phyloP scores from a whole-genome alignment of 2,797 vertebrate species.

The Yasuhikotakia modesta region DNA sequence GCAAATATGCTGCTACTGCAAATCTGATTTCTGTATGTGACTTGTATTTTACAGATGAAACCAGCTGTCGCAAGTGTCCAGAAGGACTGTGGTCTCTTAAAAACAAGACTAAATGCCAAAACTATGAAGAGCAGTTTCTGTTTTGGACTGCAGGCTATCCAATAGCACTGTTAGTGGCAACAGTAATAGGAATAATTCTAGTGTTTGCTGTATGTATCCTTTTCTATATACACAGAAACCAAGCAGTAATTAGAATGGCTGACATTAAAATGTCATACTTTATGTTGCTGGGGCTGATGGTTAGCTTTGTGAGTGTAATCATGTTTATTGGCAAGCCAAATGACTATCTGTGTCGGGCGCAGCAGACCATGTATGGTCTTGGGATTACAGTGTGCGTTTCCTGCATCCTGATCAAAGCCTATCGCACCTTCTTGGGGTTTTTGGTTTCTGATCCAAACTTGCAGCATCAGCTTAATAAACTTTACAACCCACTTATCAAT shows the following conservation, averaged over 20 bases:
- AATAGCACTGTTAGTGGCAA: slow-evolving; percentile 62
- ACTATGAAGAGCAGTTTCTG: slow-evolving; percentile 56
- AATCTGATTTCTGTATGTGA: background rate
- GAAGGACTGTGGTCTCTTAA: slow-evolving; percentile 55
- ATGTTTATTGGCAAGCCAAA: slow-evolving; percentile 69
- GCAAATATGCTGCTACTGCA: background rate
- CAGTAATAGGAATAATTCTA: slow-evolving; percentile 63
- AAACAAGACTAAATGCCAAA: slow-evolving; percentile 51
- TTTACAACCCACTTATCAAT: slow-evolving; percentile 64
- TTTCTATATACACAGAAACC: slow-evolving; percentile 63
- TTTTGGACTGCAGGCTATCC: slow-evolving; percentile 64
- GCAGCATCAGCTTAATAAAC: slow-evolving; percentile 44
- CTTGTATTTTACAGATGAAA: slow-evolving; percentile 55
- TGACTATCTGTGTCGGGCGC: slow-evolving; percentile 62
- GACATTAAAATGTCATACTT: slow-evolving; percentile 65
- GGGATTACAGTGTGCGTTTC: slow-evolving; percentile 75
- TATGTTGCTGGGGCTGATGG: slow-evolving; percentile 66
- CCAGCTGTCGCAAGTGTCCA: slow-evolving; percentile 62
- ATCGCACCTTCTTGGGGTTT: slow-evolving; percentile 67
- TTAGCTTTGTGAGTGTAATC: slow-evolving; percentile 68
- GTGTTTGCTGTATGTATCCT: slow-evolving; percentile 59
- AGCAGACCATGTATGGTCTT: slow-evolving; percentile 69
- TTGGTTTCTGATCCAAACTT: slow-evolving; percentile 56
- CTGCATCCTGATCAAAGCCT: slow-evolving; percentile 71
- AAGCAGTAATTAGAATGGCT: slow-evolving; percentile 62